These are phyloP conservation scores for Meleagris gallopavo DNA, from an alignment of 2,113 vertebrate species.

Conservation along the genomic window DNA sequence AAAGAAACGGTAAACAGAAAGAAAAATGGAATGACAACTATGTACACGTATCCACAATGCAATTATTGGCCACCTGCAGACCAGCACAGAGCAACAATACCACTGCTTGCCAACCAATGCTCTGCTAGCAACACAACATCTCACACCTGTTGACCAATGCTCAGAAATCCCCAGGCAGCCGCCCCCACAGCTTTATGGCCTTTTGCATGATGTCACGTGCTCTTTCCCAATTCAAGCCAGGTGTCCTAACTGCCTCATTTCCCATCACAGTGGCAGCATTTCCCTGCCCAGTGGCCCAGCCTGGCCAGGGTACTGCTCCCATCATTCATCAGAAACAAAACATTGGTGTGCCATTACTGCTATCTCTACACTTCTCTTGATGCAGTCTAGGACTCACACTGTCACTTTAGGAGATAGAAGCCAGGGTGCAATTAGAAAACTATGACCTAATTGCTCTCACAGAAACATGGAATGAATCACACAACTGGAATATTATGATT, in stretches of 20 bases:
- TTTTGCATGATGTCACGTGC: no score
- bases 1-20: background rate
- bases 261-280: no score
- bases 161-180: background rate
- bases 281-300: no score
- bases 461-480: background rate
- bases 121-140: background rate
- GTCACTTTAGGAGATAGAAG: background rate
- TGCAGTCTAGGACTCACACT: background rate
- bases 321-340: no score
- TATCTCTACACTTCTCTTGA: background rate
- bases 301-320: no score
- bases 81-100: background rate
- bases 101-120: background rate
- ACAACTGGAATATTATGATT: background rate
- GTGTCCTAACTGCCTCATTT: no score
- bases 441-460: background rate
- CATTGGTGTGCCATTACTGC: no score
- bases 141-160: background rate
- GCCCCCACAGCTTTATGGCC: no score
- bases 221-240: no score
- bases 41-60: background rate
- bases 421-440: background rate
- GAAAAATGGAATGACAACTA: background rate
- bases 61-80: background rate